phyloP scores from a whole-genome alignment of 2,888 invertebrate species.

The Scaptodrosophila latifasciaeformis region DNA sequence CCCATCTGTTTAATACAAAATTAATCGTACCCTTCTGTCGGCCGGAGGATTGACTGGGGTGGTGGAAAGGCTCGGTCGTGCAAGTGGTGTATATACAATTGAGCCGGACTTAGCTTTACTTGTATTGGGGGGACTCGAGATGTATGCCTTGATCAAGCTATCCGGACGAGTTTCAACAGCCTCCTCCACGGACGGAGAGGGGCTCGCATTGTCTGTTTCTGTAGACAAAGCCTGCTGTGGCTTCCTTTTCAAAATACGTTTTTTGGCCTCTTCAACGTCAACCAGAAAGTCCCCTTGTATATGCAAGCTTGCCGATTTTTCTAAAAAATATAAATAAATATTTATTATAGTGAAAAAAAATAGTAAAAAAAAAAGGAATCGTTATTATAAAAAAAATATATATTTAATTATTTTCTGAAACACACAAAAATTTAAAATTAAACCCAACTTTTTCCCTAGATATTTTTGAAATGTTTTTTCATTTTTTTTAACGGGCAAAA shows the following conservation, averaged over 20 bases:
- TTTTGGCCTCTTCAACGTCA: constrained; percentile 85
- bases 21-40: no score
- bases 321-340: no score
- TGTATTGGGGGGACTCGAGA: constrained; percentile 29
- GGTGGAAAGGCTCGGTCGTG: no score
- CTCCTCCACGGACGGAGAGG: no score
- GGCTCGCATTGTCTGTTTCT: neutral
- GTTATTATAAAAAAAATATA: no score
- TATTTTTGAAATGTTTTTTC: neutral
- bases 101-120: constrained; percentile 3
- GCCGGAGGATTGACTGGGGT: no score
- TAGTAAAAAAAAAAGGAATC: no score
- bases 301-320: constrained; percentile 26
- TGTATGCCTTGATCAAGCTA: constrained; percentile 39
- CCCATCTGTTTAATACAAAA: no score
- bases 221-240: neutral
- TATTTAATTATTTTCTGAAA: no score
- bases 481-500: neutral
- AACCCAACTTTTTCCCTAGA: neutral
- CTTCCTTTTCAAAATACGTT: constrained; percentile 8
- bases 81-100: no score
- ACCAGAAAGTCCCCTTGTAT: constrained; percentile 85
- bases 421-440: no score
- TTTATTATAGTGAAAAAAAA: no score
- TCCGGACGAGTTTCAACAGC: constrained; percentile 11